Percentiles rank a stretch among this genome's conserved stretches.
Conservation (phyloP, 2,113 vertebrate genomes). For the Raja brachyura region DNA sequence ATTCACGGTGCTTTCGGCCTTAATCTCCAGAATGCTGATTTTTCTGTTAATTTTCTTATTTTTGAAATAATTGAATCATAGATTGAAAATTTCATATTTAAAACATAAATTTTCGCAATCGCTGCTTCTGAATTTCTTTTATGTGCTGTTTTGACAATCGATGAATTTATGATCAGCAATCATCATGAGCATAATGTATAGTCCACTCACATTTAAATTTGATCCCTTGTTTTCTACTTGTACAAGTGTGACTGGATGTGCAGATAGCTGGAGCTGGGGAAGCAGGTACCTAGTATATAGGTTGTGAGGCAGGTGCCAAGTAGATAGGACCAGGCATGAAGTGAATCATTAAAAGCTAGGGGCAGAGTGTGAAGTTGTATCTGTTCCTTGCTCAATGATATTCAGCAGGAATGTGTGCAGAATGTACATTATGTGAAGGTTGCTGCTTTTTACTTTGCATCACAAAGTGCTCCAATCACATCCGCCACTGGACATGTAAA, state of each 20-base stretch:
- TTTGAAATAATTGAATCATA: background rate
- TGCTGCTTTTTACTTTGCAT: background rate
- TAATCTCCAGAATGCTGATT: background rate
- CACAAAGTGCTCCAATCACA: background rate
- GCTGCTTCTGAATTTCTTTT: background rate
- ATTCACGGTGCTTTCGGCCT: background rate
- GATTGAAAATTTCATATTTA: background rate
- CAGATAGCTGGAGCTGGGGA: background rate
- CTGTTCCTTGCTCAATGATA: background rate
- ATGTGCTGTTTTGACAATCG: no score
- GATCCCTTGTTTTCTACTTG: background rate
- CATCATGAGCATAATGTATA: background rate
- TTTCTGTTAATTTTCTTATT: background rate
- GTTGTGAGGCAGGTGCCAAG: background rate
- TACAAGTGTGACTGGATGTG: background rate
- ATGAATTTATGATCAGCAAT: background rate
- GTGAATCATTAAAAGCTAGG: background rate
- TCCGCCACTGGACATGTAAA: no score
- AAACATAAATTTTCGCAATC: background rate
- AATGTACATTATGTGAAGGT: background rate
- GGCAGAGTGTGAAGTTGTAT: background rate
- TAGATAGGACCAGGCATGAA: constrained; percentile 15
- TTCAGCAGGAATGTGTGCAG: background rate
- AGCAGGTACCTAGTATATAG: background rate
- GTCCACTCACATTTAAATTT: background rate